Evolutionary conservation across 2,113 vertebrate genomes (phyloP).

Genomic region (Paraplagusia blochii): DNA sequence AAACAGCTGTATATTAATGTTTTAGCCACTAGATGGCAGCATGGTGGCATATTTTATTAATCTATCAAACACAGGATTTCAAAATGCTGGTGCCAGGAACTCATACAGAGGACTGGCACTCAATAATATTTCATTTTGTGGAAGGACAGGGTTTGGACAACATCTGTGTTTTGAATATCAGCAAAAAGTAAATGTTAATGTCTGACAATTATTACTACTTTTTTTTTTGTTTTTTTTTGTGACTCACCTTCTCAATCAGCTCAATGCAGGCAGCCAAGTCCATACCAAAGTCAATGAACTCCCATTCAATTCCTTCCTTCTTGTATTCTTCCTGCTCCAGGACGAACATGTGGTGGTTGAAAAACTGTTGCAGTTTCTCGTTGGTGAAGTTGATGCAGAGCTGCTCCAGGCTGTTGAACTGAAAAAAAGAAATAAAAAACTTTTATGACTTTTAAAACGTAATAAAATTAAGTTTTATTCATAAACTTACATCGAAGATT

Average conservation of each 20-base stretch:
- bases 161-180: no score
- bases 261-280: conserved; percentile 62
- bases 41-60: no score
- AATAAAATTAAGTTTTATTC: no score
- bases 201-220: no score
- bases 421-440: background rate
- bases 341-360: conserved; percentile 86
- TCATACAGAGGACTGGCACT: no score
- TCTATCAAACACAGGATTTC: no score
- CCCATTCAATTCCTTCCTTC: conserved; percentile 86
- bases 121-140: no score
- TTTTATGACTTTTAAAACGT: no score
- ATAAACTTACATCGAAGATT: conserved; percentile 73
- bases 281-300: conserved; percentile 77
- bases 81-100: no score
- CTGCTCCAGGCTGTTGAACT: conserved; percentile 74
- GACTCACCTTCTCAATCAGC: conserved; percentile 55
- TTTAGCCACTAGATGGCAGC: no score
- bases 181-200: background rate
- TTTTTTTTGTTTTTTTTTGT: conserved; percentile 1
- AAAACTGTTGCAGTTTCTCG: conserved; percentile 90
- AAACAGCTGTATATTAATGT: no score
- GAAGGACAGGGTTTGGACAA: no score
- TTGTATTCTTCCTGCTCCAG: conserved; percentile 89
- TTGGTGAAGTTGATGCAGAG: conserved; percentile 90